Base-by-base conservation (phyloP, 2,113 vertebrate genomes). In the Pachypanchax playfairii region DNA sequence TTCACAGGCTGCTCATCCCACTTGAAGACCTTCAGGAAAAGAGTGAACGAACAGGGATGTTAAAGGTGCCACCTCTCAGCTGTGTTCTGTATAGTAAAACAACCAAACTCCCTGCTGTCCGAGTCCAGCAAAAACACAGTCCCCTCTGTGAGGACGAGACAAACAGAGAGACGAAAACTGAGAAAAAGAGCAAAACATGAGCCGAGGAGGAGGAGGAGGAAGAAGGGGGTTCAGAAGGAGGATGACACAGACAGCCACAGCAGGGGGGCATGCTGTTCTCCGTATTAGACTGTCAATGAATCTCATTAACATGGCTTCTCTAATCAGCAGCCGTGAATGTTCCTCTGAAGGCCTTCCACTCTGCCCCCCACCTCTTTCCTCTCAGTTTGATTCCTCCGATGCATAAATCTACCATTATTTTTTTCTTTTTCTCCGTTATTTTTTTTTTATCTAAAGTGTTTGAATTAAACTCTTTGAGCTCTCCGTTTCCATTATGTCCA, bases 261-360 rank as follows among this genome's bases (percentile, higher is more conserved):
- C 73, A 66, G 84, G 86, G 25, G 75, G 63, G 70, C 47, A 58
- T 54, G 56, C 87, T 85, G 79, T 67, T 83, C 78, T 74, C 77
- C 55, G 21, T 59, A 87, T 83, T 75, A 77, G 75, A 68, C 77
- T 79, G 85, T 86, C 87, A 87, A 58, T 83, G 88, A 85, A 89
- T 90, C 86, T 89, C 84, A 91, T 89, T 87, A 90, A 75, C 81
- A 65, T 50, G 65, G 82, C 65, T 83, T 78, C 78, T 66, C 80
- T 90, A 87, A 91, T 91, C 87, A 88, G 87, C 70, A 88, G 70
- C 71, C 2, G 66, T 76, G 68, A 83, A 87, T 83, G 85, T 88
- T 75, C 79, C 74, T 75, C 76, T 80, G 83, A 87, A 78, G 83
- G 69, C 77, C 67, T 65, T 83, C 77, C 73, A 65, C 70, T 64